phyloP scores from a whole-genome alignment of 2,888 invertebrate genomes.

The Himalopsyche kuldschensis region DNA sequence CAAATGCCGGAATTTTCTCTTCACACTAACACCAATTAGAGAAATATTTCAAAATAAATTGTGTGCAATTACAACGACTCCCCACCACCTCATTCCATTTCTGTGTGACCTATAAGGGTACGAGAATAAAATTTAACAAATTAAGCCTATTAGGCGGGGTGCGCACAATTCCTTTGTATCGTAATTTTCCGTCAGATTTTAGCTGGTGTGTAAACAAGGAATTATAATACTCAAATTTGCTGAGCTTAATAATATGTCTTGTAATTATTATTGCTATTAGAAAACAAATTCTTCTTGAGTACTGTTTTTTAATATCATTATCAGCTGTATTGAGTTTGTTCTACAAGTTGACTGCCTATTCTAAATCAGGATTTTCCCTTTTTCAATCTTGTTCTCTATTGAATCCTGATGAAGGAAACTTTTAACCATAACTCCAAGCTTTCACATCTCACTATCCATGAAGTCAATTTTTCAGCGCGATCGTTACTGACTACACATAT shows the following conservation, averaged over 20 bases:
- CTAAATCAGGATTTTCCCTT: too few species aligned
- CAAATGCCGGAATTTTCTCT: not conserved
- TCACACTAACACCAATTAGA: not conserved
- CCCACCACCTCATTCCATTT: not conserved
- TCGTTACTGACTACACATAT: too few species aligned
- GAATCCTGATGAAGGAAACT: too few species aligned
- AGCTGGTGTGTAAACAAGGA: not conserved
- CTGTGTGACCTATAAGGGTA: not conserved
- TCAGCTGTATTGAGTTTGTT: not conserved
- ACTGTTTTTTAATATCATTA: not conserved
- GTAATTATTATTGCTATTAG: not conserved
- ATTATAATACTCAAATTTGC: not conserved
- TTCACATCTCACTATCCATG: too few species aligned
- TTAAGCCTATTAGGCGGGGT: not conserved
- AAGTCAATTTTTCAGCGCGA: too few species aligned
- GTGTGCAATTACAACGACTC: not conserved
- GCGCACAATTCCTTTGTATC: not conserved
- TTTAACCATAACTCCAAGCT: too few species aligned
- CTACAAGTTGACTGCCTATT: too few species aligned
- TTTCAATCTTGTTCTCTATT: too few species aligned
- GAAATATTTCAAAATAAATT: not conserved
- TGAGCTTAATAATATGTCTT: not conserved
- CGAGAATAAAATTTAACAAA: not conserved
- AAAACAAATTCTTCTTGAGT: not conserved
- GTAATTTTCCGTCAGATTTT: not conserved